Base-by-base conservation (phyloP, 2,888 invertebrate species). In the Mamestra brassicae region DNA sequence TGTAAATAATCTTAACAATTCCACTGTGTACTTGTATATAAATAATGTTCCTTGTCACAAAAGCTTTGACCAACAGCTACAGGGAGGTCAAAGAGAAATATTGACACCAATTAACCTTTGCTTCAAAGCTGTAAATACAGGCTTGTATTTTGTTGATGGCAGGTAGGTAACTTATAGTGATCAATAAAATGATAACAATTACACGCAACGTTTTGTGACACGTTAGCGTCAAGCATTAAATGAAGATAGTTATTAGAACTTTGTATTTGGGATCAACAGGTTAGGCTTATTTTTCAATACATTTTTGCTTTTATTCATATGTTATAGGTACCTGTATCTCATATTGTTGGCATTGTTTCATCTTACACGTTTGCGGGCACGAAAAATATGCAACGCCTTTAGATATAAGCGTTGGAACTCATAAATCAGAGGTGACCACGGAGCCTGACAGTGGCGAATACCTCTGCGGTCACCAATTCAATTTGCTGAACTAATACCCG, bases 151-250 rank as follows among this genome's bases (percentile, higher is more conserved):
- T 70, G 63, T 63, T 58, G 72, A 71, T 60, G 71, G 63, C 62
- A 47, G 62, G 64, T 47, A 47, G 8, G 54, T 57, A 57, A 55
- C 42, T 15, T 62, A 64, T 34, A 55, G 55, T 71, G 55, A 75
- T 72, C 74, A 72, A 72, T 75, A 61, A 42, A 73, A 60, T 62
- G 55, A 76, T 86, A 70, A 75, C 15, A 61, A 80, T 77, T 63
- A 66, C 74, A 79, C 76, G 71, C 74, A 78, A 77, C 15, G 63
- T 52, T 65, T 74, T 52, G 50, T 81, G 45, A 34, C 50, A 58
- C 45, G 42, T 7, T 52, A 57, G 13, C 5, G 7, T 69, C 61
- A 54, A 60, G 17, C 8, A 54, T 54, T 52, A 52, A 42, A 62
- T 50, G 42, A 13, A 13, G 34, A 73, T 34, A n/a, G 36, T 47